phyloP scores from a whole-genome alignment of 92 coral and sea anemone species.

The Diadumene lineata region DNA sequence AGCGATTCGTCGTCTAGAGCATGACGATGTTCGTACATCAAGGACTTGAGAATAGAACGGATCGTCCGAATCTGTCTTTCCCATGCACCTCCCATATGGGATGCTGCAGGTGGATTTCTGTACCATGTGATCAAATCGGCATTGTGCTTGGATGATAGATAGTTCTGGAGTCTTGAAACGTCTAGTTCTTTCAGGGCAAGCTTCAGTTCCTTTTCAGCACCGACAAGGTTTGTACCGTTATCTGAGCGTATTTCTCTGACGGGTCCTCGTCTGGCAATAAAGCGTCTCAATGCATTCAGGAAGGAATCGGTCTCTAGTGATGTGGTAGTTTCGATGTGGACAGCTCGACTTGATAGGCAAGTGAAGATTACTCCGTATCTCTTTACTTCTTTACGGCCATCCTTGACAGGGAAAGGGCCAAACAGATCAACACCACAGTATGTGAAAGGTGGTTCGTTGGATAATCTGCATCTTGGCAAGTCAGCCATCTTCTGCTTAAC shows the following conservation, averaged over 20 bases:
- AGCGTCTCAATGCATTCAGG: slow-evolving; percentile 30
- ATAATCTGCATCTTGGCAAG: slow-evolving; percentile 15
- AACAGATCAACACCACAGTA: slow-evolving; percentile 28
- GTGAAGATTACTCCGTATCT: slow-evolving; percentile 31
- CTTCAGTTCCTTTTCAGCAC: slow-evolving; percentile 25
- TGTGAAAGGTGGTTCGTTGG: slow-evolving; percentile 17
- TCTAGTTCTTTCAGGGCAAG: slow-evolving; percentile 25
- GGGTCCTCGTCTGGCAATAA: slow-evolving; percentile 18
- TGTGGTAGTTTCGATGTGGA: slow-evolving; percentile 31
- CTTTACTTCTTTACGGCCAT: slow-evolving; percentile 26
- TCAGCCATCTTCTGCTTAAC: slow-evolving; percentile 35
- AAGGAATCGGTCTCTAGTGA: slow-evolving; percentile 19
- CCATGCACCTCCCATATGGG: slow-evolving; percentile 42
- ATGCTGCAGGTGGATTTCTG: slow-evolving; percentile 30
- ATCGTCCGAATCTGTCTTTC: slow-evolving; percentile 32
- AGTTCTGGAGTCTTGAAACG: background rate
- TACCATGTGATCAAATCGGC: slow-evolving; percentile 25
- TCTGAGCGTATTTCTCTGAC: slow-evolving; percentile 18
- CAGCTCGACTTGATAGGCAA: slow-evolving; percentile 19
- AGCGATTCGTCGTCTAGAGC: slow-evolving; percentile 19
- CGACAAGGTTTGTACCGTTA: background rate
- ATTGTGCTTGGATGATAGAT: slow-evolving; percentile 6
- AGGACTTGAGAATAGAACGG: slow-evolving; percentile 9
- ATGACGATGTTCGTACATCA: slow-evolving; percentile 9
- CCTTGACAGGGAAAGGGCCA: slow-evolving; percentile 26